These are phyloP conservation scores for Drosophila antonietae DNA, from an alignment of 2,888 invertebrate genomes.

Conservation along the genomic window DNA sequence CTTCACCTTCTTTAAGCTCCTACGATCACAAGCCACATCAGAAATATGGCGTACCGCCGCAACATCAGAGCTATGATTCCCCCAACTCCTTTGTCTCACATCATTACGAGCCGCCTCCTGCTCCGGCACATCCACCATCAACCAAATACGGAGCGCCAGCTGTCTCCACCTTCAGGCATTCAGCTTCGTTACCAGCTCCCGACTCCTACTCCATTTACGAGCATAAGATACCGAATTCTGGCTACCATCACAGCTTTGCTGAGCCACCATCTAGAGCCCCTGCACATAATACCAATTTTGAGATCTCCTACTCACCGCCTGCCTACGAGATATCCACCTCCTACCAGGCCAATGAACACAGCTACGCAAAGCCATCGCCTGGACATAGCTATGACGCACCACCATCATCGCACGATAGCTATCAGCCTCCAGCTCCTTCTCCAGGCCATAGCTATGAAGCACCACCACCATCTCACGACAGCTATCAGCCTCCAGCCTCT, in stretches of 20 bases:
- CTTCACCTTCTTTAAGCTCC: constrained; percentile 23
- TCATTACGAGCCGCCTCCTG: constrained; percentile 48
- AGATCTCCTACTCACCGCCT: constrained; percentile 80
- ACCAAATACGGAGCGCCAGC: constrained; percentile 31
- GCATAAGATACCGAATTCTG: constrained; percentile 73
- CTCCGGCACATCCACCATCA: constrained; percentile 18
- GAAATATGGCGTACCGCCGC: constrained; percentile 67
- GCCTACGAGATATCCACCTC: constrained; percentile 78
- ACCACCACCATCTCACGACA: constrained; percentile 21
- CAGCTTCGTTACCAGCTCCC: constrained; percentile 26
- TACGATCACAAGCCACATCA: constrained; percentile 65
- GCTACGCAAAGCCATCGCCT: constrained; percentile 48
- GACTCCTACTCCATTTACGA: constrained; percentile 71
- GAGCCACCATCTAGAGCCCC: constrained; percentile 70
- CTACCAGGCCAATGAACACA: constrained; percentile 46
- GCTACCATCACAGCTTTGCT: constrained; percentile 75
- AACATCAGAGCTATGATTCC: constrained; percentile 46
- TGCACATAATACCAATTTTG: constrained; percentile 55
- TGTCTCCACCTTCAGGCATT: constrained; percentile 6
- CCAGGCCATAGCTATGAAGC: constrained; percentile 1
- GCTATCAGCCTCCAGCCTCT: not conserved
- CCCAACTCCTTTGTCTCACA: constrained; percentile 43
- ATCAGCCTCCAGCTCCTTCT: constrained; percentile 21
- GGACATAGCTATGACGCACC: constrained; percentile 19
- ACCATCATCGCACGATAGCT: not conserved